Conservation (phyloP, 2,888 invertebrate genomes). For the Dicyrtomina minuta region DNA sequence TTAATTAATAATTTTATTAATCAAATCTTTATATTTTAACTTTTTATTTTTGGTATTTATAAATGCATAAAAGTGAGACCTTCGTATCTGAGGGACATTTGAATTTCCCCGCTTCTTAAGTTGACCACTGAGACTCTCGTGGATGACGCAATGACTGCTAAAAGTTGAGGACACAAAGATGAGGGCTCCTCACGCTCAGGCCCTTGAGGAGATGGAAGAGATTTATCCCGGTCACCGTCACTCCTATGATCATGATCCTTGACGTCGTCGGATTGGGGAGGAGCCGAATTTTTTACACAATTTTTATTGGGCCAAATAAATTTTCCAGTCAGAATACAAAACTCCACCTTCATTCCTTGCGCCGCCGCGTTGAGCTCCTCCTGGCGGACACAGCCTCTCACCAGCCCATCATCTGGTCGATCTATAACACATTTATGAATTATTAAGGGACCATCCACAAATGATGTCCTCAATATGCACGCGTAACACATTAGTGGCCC, state of each 20-base stretch:
- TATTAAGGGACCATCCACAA: too few species aligned
- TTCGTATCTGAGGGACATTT: slow-evolving; percentile 36
- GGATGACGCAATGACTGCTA: slow-evolving; percentile 39
- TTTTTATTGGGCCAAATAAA: slow-evolving; percentile 26
- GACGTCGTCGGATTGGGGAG: background rate
- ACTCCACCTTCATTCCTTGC: slow-evolving; percentile 19
- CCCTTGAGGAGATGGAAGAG: background rate
- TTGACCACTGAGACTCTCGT: slow-evolving; percentile 40
- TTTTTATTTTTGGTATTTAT: too few species aligned
- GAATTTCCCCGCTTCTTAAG: slow-evolving; percentile 41
- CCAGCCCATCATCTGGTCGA: too few species aligned
- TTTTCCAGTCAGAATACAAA: background rate
- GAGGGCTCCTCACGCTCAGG: slow-evolving; percentile 6
- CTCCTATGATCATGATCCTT: slow-evolving; percentile 3
- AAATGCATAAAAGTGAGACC: slow-evolving; percentile 38
- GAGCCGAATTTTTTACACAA: background rate
- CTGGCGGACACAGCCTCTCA: too few species aligned
- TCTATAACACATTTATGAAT: too few species aligned
- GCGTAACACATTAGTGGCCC: too few species aligned
- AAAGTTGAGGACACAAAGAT: slow-evolving; percentile 38
- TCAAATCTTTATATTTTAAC: too few species aligned
- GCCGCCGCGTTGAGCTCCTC: too few species aligned
- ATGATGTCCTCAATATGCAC: too few species aligned
- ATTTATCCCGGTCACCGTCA: slow-evolving; percentile 26
- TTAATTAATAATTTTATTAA: slow-evolving; percentile 19